Evolutionary conservation across 2,888 invertebrate genomes (phyloP), one percentile per base, ranked within the genome.

Genomic region (Caenorhabditis macrosperma): DNA sequence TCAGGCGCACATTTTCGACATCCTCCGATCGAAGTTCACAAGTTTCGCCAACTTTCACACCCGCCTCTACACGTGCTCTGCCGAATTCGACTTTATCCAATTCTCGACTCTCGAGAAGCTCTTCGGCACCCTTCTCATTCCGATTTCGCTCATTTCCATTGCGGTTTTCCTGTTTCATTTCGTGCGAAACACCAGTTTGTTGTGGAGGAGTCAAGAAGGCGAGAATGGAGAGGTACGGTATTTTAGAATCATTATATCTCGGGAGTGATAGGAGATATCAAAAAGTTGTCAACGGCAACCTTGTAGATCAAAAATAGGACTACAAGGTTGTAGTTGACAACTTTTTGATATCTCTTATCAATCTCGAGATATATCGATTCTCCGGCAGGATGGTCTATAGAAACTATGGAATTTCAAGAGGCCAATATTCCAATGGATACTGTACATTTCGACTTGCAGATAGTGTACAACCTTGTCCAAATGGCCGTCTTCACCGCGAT

Each of bases 31-130:
- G 0, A 95, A 95, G 90, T 93, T 95, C 64, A 93, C 93, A 0
- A 91, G 92, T 83, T 94, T 93, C 88, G 93, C 93, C 85, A 94
- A 93, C 82, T 95, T 95, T 88, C 94, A 95, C 88, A 94, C 95
- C 0, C 91, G 94, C 88, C 91, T 95, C 1, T 95, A 95, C 87
- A 94, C 94, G 0, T 95, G 95, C 90, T 93, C 94, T 0, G 92
- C 93, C 0, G 95, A 94, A 74, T 95, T 95, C 89, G 94, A 94
- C 88, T 95, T 94, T 88, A 89, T 95, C 52, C 93, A 67, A 48
- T 81, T 54, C 50, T 17, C 60, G 90, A 91, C 94, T 3, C 89
- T 93, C 0, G 89, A 91, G 41, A 93, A 93, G 55, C 89, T 94
- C 20, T 88, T 91, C 0, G 90, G 91, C 60, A 93, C 94, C 0